Evolutionary conservation across 2,113 vertebrate genomes (phyloP).

Genomic region (Delphinapterus leucas): DNA sequence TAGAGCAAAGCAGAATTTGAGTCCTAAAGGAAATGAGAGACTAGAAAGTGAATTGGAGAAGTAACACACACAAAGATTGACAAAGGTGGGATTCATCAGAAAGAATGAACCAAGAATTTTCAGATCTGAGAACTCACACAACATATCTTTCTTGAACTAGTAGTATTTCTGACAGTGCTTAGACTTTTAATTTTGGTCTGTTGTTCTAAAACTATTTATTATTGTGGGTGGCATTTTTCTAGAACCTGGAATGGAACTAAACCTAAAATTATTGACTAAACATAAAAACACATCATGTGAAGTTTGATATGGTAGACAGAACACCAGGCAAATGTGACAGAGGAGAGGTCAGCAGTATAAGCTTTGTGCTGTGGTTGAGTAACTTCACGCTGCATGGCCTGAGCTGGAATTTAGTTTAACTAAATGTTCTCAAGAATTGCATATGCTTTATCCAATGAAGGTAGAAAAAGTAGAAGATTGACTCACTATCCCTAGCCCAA

Average conservation of each 20-base stretch:
- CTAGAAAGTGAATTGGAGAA: neutral
- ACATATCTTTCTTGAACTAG: neutral
- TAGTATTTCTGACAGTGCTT: neutral
- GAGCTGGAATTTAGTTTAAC: neutral
- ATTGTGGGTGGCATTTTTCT: neutral
- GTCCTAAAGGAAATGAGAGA: neutral
- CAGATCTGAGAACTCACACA: neutral
- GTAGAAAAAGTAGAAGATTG: neutral
- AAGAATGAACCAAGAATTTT: neutral
- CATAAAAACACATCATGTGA: neutral
- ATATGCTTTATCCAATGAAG: neutral
- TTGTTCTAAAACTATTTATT: neutral
- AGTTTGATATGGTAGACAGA: neutral
- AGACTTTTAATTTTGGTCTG: neutral
- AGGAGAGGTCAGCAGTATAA: neutral
- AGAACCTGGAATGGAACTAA: neutral
- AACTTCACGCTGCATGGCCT: neutral
- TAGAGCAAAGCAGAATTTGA: neutral
- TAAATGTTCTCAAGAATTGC: neutral
- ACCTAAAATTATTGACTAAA: neutral
- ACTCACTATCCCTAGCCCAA: neutral
- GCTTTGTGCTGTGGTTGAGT: neutral
- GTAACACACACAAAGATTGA: neutral
- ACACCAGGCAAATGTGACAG: rapidly evolving
- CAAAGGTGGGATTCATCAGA: neutral